Conservation (phyloP, 2,113 vertebrate genomes). For the Paedocypris sp. region DNA sequence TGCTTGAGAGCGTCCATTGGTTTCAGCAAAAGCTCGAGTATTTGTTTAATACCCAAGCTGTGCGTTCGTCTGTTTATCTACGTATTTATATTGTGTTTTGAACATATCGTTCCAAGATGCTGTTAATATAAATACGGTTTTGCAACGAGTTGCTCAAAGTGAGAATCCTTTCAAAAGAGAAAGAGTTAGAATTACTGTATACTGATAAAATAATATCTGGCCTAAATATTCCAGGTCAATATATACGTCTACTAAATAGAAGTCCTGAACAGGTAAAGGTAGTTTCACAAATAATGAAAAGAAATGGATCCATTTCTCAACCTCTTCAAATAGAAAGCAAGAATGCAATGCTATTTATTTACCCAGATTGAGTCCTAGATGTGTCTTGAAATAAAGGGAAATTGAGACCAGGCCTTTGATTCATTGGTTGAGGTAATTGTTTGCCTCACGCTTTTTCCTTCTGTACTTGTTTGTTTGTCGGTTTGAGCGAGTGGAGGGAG, state of each 20-base stretch:
- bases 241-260: too few relatives aligned
- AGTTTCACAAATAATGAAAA: neutral
- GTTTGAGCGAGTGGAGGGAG: neutral
- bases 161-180: constrained; percentile 16
- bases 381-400: constrained; percentile 5
- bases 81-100: constrained; percentile 21
- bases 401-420: constrained; percentile 16
- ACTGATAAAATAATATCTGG: too few relatives aligned
- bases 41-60: constrained; percentile 5
- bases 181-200: too few relatives aligned
- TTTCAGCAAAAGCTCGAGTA: neutral
- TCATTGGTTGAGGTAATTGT: constrained; percentile 16
- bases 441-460: constrained; percentile 21
- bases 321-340: neutral
- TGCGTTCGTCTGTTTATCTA: neutral
- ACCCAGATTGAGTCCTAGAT: constrained; percentile 3
- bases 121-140: constrained; percentile 26
- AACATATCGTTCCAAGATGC: constrained; percentile 12
- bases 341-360: constrained; percentile 20
- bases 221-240: too few relatives aligned
- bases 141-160: constrained; percentile 1
- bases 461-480: constrained; percentile 23
- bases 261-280: too few relatives aligned
- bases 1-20: neutral
- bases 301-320: neutral